Conservation (phyloP, 2,888 invertebrate genomes). For the Torymus auratus region DNA sequence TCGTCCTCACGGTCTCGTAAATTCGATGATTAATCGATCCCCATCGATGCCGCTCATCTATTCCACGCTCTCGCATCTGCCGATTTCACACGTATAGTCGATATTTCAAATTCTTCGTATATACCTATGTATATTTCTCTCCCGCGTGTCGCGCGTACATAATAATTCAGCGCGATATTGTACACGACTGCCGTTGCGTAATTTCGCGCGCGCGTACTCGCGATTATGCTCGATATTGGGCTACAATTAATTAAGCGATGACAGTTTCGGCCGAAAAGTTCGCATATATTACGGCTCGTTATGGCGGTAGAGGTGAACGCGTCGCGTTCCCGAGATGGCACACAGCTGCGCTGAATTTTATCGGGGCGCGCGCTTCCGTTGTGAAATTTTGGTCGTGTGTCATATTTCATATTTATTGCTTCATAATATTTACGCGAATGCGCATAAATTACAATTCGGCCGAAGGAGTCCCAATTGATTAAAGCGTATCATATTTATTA, state of each 20-base stretch:
- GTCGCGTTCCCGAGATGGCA: too few relatives aligned
- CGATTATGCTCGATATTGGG: not conserved
- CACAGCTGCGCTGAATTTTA: constrained; percentile 29
- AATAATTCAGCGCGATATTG: too few relatives aligned
- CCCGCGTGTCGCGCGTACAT: too few relatives aligned
- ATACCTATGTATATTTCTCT: too few relatives aligned
- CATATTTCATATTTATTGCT: constrained; percentile 36
- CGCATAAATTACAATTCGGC: constrained; percentile 21
- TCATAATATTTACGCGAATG: constrained; percentile 27
- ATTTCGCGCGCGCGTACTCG: not conserved
- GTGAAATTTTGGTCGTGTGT: not conserved
- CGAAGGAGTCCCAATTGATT: constrained; percentile 15
- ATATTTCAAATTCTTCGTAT: too few relatives aligned
- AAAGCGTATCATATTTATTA: constrained; percentile 1
- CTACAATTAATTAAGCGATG: constrained; percentile 34
- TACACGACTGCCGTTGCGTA: too few relatives aligned
- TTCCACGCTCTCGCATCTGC: too few relatives aligned
- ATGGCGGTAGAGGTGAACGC: not conserved
- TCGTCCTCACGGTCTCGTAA: too few relatives aligned
- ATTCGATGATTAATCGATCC: too few relatives aligned
- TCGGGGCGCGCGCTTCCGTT: constrained; percentile 28
- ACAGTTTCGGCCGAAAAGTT: constrained; percentile 21
- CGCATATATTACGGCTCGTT: not conserved
- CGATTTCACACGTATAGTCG: too few relatives aligned
- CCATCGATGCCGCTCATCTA: too few relatives aligned